A percentile compares a stretch with the other conserved stretches of the same genome.
Conservation (phyloP, 2,113 vertebrate species). For the Aegithalos caudatus region DNA sequence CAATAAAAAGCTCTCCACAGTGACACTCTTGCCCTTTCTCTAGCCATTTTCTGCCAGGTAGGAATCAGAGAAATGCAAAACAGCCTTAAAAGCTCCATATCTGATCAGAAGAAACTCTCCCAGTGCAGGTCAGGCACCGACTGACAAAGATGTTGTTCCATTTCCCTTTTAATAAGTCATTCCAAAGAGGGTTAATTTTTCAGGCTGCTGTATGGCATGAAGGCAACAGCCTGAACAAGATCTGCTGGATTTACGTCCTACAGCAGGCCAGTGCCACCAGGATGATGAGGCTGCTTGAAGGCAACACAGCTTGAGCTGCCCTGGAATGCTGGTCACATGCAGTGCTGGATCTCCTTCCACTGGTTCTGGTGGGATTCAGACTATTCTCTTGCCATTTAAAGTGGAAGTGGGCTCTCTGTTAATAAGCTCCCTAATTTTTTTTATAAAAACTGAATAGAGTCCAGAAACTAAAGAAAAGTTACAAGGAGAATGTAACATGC, state of each 20-base stretch:
- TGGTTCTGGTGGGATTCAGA: neutral
- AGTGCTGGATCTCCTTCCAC: neutral
- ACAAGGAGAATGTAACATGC: neutral
- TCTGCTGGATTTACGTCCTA: neutral
- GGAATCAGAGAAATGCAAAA: conserved; percentile 35
- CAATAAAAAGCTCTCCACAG: neutral
- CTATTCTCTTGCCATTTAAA: neutral
- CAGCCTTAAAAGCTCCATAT: conserved; percentile 14
- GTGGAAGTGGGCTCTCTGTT: neutral
- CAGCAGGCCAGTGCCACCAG: neutral
- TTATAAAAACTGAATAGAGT: neutral
- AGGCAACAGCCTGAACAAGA: neutral
- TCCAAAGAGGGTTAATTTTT: neutral
- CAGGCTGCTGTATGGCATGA: neutral
- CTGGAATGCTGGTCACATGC: neutral
- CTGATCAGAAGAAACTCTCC: conserved; percentile 28
- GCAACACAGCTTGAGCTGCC: neutral
- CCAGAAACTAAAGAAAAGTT: neutral
- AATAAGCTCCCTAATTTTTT: neutral
- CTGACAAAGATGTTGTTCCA: neutral
- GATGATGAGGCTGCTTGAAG: neutral
- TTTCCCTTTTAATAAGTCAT: neutral
- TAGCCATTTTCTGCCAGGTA: conserved; percentile 28
- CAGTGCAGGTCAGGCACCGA: neutral
- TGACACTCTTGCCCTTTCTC: neutral